Conservation (phyloP, 2,797 vertebrate genomes). For the Tachyglossus aculeatus region DNA sequence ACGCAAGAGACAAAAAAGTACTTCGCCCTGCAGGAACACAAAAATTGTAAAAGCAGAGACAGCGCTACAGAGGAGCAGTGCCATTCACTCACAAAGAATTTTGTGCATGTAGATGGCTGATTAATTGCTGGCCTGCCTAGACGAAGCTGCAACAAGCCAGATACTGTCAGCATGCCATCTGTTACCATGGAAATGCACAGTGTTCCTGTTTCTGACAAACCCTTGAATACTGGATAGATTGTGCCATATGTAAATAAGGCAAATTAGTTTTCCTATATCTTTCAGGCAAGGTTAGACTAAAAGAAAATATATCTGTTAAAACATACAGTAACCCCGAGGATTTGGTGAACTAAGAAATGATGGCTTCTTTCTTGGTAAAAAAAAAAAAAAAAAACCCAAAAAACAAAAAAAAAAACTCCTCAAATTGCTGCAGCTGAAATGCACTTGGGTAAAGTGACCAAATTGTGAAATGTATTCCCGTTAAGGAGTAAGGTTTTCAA, state of each 20-base stretch:
- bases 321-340: slow-evolving; percentile 75
- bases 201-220: slow-evolving; percentile 87
- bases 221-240: slow-evolving; percentile 86
- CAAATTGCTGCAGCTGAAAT: slow-evolving; percentile 66
- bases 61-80: slow-evolving; percentile 82
- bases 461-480: slow-evolving; percentile 66
- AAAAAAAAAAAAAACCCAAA: too few relatives aligned
- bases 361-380: slow-evolving; percentile 64
- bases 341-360: slow-evolving; percentile 60
- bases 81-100: slow-evolving; percentile 86
- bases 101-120: slow-evolving; percentile 87
- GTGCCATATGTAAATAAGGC: slow-evolving; percentile 88
- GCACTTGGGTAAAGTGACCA: slow-evolving; percentile 51
- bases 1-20: slow-evolving; percentile 83
- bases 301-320: slow-evolving; percentile 84
- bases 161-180: slow-evolving; percentile 87
- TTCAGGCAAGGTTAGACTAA: slow-evolving; percentile 83
- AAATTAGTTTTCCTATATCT: slow-evolving; percentile 88
- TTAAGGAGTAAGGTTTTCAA: slow-evolving; percentile 63
- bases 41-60: slow-evolving; percentile 84
- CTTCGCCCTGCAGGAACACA: slow-evolving; percentile 84
- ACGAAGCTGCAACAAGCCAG: slow-evolving; percentile 86
- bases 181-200: slow-evolving; percentile 91
- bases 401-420: too few relatives aligned
- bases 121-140: slow-evolving; percentile 87